A percentile compares a stretch with the other conserved stretches of the same genome.
Conservation (phyloP, 1,140 invertebrate species). For the Chrysoperla carnea region DNA sequence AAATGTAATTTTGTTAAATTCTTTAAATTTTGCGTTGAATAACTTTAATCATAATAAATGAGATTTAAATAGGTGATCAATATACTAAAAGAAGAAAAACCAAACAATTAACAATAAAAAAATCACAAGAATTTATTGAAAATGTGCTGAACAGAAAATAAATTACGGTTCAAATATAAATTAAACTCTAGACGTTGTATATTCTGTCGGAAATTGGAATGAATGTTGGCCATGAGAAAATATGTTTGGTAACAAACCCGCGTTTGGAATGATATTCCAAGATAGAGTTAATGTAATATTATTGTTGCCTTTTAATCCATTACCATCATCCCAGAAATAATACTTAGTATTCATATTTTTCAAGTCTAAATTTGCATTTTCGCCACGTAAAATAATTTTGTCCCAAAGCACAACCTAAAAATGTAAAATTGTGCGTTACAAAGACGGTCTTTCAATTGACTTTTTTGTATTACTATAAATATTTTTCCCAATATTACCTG, state of each 20-base stretch:
- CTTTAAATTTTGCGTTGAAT: too few relatives aligned
- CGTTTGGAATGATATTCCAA: conserved; percentile 98
- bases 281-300: conserved; percentile 88
- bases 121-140: too few relatives aligned
- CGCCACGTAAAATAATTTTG: conserved; percentile 88
- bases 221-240: conserved; percentile 63
- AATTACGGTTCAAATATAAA: conserved; percentile 5
- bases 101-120: too few relatives aligned
- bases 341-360: conserved; percentile 96
- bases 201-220: conserved; percentile 80
- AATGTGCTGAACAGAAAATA: too few relatives aligned
- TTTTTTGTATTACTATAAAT: background rate
- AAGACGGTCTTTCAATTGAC: background rate
- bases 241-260: conserved; percentile 79
- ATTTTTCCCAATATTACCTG: conserved; percentile 31
- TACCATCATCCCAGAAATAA: conserved; percentile 99
- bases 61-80: too few relatives aligned
- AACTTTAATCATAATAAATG: too few relatives aligned
- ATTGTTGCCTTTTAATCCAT: conserved; percentile 80
- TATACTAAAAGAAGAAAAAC: too few relatives aligned
- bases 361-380: conserved; percentile 79
- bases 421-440: conserved; percentile 4
- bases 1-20: too few relatives aligned
- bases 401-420: conserved; percentile 93
- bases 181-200: conserved; percentile 61